Base-by-base conservation (phyloP, 2,888 invertebrate species). In the Cinara cedri region DNA sequence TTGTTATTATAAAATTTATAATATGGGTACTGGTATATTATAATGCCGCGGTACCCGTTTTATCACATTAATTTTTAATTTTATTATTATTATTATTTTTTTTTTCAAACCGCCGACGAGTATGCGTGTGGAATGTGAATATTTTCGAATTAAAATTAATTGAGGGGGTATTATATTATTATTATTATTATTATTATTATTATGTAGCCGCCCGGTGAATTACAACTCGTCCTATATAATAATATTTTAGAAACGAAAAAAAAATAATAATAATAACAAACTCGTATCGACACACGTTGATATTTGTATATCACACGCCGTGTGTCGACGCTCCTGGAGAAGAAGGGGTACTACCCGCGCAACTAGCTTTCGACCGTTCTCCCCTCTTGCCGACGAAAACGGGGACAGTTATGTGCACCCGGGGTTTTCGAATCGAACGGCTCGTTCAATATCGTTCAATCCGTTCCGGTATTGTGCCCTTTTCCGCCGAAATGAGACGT, bases 121-220 rank as follows among this genome's bases (percentile, higher is more conserved):
- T 8, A 10, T n/a, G 51, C 26, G 26, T 51, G 26, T 51, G 26
- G 51, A 68, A 68, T 68, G 68, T 68, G 51, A 68, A 68, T 51
- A 51, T 51, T 68, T 46, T 65, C 34, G 34, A 34, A 60, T 60
- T n/a, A 60, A 60, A 60, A 60, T 60, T 60, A 60, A 60, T 60
- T 16, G 60, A 60, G 34, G 60, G 60, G 34, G 34, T 60, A 60
- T 60, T 60, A 60, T 54, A 34, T 34, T 34, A 34, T 34, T 34
- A 14, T 16, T 51, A 51, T 51, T 34, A 34, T 34, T 54, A 34
- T 34, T 34, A 34, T 34, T 34, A 14, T 16, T 51, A 51, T 51
- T 34, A 34, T 34, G 6, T 34, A 34, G 13, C 24, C 16, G 26
- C 16, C 1, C 26, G 21, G 26, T 14, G 21, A 21, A 19, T 46